phyloP scores from a whole-genome alignment of 2,113 vertebrate species.

The mouse (Mus musculus) region DNA sequence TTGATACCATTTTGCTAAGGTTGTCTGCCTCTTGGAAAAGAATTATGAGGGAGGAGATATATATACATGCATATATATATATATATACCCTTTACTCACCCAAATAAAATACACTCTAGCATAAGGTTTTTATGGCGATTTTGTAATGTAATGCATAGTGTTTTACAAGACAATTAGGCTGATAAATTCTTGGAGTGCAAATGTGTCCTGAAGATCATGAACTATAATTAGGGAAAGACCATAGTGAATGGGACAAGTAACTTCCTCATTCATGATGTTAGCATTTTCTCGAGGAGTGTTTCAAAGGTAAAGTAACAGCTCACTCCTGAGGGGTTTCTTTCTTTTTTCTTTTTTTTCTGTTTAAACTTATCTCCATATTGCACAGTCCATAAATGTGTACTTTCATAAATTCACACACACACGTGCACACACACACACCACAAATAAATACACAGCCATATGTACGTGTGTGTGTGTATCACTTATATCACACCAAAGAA shows the following conservation, averaged over 20 bases:
- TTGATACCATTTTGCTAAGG: not conserved
- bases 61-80: too few relatives aligned
- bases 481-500: not conserved
- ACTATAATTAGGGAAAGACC: not conserved
- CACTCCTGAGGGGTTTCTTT: not conserved
- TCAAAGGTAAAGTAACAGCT: conserved; percentile 2
- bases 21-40: conserved; percentile 2
- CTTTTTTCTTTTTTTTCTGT: not conserved
- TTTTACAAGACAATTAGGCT: conserved; percentile 50
- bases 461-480: not conserved
- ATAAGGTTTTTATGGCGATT: not conserved
- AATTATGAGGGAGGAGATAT: not conserved
- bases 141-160: not conserved
- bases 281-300: not conserved
- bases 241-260: conserved; percentile 12
- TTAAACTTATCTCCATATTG: not conserved
- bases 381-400: not conserved
- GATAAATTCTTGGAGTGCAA: not conserved
- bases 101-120: not conserved
- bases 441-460: not conserved
- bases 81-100: not conserved
- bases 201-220: not conserved
- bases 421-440: too few relatives aligned
- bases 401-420: not conserved
- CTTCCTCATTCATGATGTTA: not conserved